Evolutionary conservation across 2,797 vertebrate species (phyloP).

Genomic region (Cryptoprocta ferox): DNA sequence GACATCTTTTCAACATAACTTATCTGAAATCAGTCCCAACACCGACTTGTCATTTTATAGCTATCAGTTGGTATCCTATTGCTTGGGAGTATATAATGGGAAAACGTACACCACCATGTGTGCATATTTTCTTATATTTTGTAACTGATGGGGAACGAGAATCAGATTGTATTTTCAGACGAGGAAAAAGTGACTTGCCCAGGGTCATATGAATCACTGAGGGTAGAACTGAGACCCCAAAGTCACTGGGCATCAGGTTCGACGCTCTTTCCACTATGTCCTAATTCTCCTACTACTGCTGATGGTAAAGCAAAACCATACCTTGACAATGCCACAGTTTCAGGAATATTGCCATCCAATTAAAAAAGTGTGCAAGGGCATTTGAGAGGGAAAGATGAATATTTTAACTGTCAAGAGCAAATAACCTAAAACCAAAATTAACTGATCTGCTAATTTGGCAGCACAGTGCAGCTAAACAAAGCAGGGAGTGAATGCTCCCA

Average conservation of each 20-base stretch:
- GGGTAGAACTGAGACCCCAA: neutral
- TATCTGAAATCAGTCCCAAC: conserved; percentile 32
- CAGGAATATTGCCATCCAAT: neutral
- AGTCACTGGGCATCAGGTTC: neutral
- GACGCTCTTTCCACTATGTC: neutral
- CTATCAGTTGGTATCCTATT: neutral
- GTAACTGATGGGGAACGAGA: neutral
- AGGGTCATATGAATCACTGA: neutral
- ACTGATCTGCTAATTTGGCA: neutral
- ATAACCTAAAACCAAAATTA: neutral
- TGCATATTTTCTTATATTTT: neutral
- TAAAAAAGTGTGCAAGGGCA: neutral
- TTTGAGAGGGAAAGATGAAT: neutral
- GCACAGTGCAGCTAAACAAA: neutral
- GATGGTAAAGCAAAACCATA: conserved; percentile 7
- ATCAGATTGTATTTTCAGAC: conserved; percentile 24
- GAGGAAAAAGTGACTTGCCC: neutral
- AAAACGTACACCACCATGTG: neutral
- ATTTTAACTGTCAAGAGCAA: neutral
- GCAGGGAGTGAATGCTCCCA: neutral
- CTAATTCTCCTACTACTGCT: neutral
- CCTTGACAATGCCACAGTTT: neutral
- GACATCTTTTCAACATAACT: neutral
- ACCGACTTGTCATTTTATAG: neutral
- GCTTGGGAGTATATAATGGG: neutral